Evolutionary conservation across 1,140 invertebrate genomes (phyloP).

Genomic region (Zaprionus tsacasi): DNA sequence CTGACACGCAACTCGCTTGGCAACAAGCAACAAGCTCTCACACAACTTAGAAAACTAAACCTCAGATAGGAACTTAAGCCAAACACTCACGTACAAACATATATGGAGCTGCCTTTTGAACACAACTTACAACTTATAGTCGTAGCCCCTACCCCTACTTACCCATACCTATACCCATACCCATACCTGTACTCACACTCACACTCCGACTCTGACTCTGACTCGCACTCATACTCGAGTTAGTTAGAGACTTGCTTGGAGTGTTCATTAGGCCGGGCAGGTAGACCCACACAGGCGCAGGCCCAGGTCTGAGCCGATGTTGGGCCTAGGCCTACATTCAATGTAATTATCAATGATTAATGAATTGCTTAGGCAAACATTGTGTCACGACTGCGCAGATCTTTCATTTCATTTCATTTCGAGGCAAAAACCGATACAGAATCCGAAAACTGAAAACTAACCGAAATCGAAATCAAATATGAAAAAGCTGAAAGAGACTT

Average conservation of each 20-base stretch:
- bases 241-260: conserved; percentile 3
- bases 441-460: conserved; percentile 20
- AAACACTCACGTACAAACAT: conserved; percentile 31
- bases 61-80: conserved; percentile 57
- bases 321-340: conserved; percentile 69
- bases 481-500: conserved; percentile 1
- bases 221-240: conserved; percentile 6
- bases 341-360: conserved; percentile 82
- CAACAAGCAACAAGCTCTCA: conserved; percentile 50
- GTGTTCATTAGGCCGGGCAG: conserved; percentile 29
- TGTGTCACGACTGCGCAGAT: conserved; percentile 48
- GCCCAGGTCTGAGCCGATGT: background rate
- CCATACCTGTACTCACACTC: background rate
- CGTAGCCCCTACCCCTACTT: conserved; percentile 3
- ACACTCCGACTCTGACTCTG: background rate
- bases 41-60: conserved; percentile 64
- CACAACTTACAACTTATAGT: conserved; percentile 33
- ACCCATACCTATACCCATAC: background rate
- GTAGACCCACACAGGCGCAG: no score
- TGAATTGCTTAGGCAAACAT: conserved; percentile 78
- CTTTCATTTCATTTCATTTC: conserved; percentile 16
- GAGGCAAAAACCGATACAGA: conserved; percentile 23
- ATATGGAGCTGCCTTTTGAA: conserved; percentile 18
- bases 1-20: conserved; percentile 55
- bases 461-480: conserved; percentile 18